A percentile compares a stretch with the other conserved stretches of the same genome.
phyloP scores from a whole-genome alignment of 2,113 vertebrate species.

The human region DNA sequence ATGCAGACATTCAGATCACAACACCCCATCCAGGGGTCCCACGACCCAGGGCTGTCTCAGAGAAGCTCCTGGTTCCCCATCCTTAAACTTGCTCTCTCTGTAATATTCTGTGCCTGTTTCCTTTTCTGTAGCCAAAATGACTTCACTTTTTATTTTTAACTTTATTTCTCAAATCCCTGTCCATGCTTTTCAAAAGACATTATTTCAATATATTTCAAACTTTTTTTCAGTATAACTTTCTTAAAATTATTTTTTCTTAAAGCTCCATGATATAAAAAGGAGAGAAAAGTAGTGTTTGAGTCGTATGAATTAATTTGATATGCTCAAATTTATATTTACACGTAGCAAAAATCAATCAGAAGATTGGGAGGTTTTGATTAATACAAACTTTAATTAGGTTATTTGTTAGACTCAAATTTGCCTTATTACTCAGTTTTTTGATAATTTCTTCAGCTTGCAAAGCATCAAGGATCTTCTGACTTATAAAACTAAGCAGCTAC shows the following conservation, averaged over 20 bases:
- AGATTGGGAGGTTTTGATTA: not conserved
- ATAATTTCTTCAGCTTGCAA: not conserved
- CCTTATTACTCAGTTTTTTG: not conserved
- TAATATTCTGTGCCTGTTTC: rapidly evolving
- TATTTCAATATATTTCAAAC: not conserved
- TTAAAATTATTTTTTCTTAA: not conserved
- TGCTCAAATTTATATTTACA: not conserved
- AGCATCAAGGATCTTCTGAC: not conserved
- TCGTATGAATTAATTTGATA: not conserved
- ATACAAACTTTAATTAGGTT: not conserved
- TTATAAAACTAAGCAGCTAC: not conserved
- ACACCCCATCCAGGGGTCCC: rapidly evolving
- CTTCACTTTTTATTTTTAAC: not conserved
- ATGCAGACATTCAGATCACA: not conserved
- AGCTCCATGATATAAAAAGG: not conserved
- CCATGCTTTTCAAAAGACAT: not conserved
- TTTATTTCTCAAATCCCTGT: not conserved
- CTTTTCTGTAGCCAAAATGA: not conserved
- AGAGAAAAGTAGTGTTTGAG: not conserved
- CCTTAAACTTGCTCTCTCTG: not conserved
- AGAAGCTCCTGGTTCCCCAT: not conserved
- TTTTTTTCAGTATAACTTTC: not conserved
- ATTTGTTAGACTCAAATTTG: not conserved
- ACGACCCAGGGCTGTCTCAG: rapidly evolving
- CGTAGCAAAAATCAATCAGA: slow-evolving; percentile 16